Evolutionary conservation across 2,113 vertebrate species (phyloP), one percentile per base, ranked within the genome.

Genomic region (Amia ocellicauda): DNA sequence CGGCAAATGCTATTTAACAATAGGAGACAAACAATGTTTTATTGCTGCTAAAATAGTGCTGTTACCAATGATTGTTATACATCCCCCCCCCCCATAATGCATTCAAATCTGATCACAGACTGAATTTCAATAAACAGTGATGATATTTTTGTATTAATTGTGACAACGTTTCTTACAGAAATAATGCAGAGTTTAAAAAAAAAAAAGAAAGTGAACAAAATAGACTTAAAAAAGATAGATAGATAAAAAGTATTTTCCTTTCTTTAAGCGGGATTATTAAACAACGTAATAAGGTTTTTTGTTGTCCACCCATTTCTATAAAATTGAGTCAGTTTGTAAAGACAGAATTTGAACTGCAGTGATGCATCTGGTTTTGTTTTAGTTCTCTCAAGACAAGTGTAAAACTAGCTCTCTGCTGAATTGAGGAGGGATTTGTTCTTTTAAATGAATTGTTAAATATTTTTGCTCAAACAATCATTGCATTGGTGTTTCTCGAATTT

Each of bases 1-100:
- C 36, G 55, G 62, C 45, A 72, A 65, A 58, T 60, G 62, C 66
- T 74, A 65, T 69, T 72, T 70, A 72, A 43, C 55, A 47, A 36
- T 47, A 50, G 47, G 41, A 67, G 67, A 61, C 55, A 60, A 19
- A 43, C 64, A 36, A 63, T 50, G 47, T 69, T 59, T 28, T 68
- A 74, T 67, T 43, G 17, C 51, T 42, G 23, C 50, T 2, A 56
- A 53, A 47, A 53, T 56, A 60, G 49, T 50, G 5, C 5, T 19
- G 9, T 36, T 36, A 43, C 53, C 20, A 42, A 55, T 24, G 31
- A 36, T 7, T 36, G 5, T 20, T 56, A 31, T 56, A 45, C 7
- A 45, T 52, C 42, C 31, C 19, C 24, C 20, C 36, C 17, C 10
- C 3, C 11, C 57, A 42, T 14, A 27, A 22, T 16, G 7, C 57